These are phyloP conservation scores for Noctua comes DNA, from an alignment of 2,888 invertebrate species.

Conservation along the genomic window DNA sequence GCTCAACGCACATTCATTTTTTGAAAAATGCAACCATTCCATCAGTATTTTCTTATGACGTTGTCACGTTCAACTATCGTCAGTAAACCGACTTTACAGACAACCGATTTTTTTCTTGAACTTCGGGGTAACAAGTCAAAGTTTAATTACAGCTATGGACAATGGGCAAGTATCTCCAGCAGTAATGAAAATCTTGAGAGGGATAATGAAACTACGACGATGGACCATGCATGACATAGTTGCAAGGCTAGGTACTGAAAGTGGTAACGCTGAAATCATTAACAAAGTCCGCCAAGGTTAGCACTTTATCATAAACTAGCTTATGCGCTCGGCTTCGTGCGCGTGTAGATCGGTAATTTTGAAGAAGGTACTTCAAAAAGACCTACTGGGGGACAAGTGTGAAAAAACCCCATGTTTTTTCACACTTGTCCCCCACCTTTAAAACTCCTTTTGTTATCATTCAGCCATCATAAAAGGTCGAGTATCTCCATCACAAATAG, in stretches of 20 bases:
- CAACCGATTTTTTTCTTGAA: too few species aligned
- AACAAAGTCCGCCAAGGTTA: slow-evolving; percentile 31
- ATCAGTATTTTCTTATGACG: too few species aligned
- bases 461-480: slow-evolving; percentile 45
- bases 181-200: background rate
- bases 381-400: too few species aligned
- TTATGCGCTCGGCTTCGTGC: too few species aligned
- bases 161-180: slow-evolving; percentile 17
- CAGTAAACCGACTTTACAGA: too few species aligned
- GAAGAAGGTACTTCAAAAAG: too few species aligned
- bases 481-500: slow-evolving; percentile 45
- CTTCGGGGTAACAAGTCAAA: background rate
- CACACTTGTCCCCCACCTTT: background rate
- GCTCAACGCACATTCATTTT: too few species aligned
- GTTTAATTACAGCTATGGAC: slow-evolving; percentile 22
- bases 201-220: background rate
- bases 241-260: slow-evolving; percentile 14
- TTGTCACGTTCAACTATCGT: too few species aligned
- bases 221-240: slow-evolving; percentile 33
- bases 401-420: too few species aligned
- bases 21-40: too few species aligned
- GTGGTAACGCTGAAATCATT: slow-evolving; percentile 37
- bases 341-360: too few species aligned
- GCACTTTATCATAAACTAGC: background rate
- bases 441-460: slow-evolving; percentile 6